These are phyloP conservation scores for Gyrodactylus salaris DNA, from an alignment of 1,140 invertebrate genomes.

Conservation along the genomic window DNA sequence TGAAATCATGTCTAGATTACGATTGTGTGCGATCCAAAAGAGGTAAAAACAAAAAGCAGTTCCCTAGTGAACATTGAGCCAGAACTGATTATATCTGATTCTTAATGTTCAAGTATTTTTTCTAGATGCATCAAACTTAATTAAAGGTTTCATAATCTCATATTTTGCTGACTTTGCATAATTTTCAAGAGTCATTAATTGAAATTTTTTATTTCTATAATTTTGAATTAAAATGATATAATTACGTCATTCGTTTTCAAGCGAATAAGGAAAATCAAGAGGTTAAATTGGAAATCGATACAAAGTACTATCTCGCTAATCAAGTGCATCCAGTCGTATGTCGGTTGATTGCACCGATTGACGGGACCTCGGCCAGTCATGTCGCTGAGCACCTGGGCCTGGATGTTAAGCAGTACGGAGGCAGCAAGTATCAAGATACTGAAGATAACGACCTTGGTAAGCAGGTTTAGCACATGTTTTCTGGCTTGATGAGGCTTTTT, in stretches of 20 bases:
- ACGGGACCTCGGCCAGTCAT: conserved; percentile 51
- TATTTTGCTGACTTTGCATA: background rate
- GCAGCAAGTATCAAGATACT: background rate
- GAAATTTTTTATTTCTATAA: no score
- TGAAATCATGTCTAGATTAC: no score
- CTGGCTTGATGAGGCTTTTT: no score
- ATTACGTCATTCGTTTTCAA: background rate
- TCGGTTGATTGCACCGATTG: conserved; percentile 67
- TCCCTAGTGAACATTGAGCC: no score
- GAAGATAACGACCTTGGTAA: background rate
- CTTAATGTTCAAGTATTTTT: conserved; percentile 9
- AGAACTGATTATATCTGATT: conserved; percentile 23
- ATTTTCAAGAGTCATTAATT: no score
- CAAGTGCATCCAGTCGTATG: conserved; percentile 61
- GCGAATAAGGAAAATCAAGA: background rate
- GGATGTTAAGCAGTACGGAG: background rate
- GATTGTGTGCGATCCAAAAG: no score
- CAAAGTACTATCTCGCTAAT: conserved; percentile 22
- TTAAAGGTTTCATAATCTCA: background rate
- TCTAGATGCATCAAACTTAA: background rate
- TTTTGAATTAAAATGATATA: background rate
- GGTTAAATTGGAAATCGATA: conserved; percentile 13
- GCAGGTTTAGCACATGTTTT: no score
- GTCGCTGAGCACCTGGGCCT: conserved; percentile 53
- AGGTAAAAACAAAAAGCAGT: no score